Evolutionary conservation across 2,888 invertebrate species (phyloP).

Genomic region (Matsumyia berberina): DNA sequence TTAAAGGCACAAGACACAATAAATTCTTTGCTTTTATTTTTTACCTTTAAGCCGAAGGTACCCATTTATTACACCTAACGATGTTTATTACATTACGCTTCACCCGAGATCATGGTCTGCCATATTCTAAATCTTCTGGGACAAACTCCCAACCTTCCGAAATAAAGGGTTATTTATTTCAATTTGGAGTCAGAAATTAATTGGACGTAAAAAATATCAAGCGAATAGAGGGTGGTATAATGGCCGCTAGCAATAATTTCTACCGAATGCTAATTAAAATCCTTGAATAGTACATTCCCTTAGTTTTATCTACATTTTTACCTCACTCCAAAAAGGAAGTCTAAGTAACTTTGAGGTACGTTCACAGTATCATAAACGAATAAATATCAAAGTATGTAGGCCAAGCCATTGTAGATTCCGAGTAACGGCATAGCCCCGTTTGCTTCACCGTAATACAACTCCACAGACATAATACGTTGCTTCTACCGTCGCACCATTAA

Average conservation of each 20-base stretch:
- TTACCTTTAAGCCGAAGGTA: neutral
- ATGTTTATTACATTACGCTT: neutral
- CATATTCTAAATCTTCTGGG: neutral
- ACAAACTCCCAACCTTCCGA: neutral
- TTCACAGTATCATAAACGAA: conserved; percentile 53
- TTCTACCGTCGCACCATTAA: conserved; percentile 45
- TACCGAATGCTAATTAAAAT: conserved; percentile 63
- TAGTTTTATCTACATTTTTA: conserved; percentile 23
- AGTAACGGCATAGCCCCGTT: conserved; percentile 50
- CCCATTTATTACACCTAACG: neutral
- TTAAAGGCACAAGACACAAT: no score
- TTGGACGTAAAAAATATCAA: conserved; percentile 44
- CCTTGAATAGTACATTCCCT: conserved; percentile 34
- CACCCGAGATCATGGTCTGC: conserved; percentile 3
- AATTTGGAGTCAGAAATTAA: conserved; percentile 55
- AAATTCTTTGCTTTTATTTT: neutral
- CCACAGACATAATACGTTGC: conserved; percentile 46
- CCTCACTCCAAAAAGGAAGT: conserved; percentile 31
- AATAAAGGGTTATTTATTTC: conserved; percentile 28
- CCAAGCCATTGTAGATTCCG: conserved; percentile 31
- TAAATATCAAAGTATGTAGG: conserved; percentile 53
- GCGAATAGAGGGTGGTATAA: conserved; percentile 40
- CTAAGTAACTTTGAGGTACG: conserved; percentile 58
- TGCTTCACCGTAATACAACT: conserved; percentile 50
- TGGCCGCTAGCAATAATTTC: conserved; percentile 62